Base-by-base conservation (phyloP, 1,140 invertebrate species). In the Pseudobourletiella spinata region DNA sequence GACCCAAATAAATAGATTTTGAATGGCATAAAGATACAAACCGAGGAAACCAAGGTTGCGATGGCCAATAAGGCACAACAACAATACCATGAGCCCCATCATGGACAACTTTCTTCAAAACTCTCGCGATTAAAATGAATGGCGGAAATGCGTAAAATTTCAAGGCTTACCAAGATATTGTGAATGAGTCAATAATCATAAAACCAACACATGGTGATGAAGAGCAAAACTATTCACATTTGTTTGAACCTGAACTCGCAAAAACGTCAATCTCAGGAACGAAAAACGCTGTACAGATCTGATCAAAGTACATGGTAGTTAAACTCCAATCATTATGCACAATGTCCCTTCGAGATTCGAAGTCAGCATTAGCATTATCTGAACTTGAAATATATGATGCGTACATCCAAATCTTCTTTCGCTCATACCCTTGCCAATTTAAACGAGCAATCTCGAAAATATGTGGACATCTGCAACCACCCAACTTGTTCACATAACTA, bases 401-500 rank as follows among this genome's bases (percentile, higher is more conserved):
- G 8, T 15, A n/a, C 16, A 64, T 22, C n/a, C 26, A 30, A 6
- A 60, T 26, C 3, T 48, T 25, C 20, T 22, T 55, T n/a, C 24
- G 26, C 22, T 54, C 50, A 35, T 39, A 54, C 50, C 57, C 55
- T 32, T 43, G 14, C 35, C 43, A 64, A 24, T 59, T 43, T 6
- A 55, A 15, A 32, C 48, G 44, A 51, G 15, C 3, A 3, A 11
- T n/a, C 28, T 63, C 61, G 16, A 35, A 56, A 16, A 8, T 58
- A 18, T 58, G 11, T 43, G 46, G 59, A 28, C 57, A 58, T 44
- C 43, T 32, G 29, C 44, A 51, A 2, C 61, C 56, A 15, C 61
- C 61, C 11, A 55, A 56, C 20, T 24, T 52, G 39, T 64, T 64
- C 2, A 64, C 58, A 32, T 64, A 64, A 1, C 57, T 24, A 26